Evolutionary conservation across 1,140 invertebrate genomes (phyloP), one percentile per base, ranked within the genome.

Genomic region (Solenopsis invicta): DNA sequence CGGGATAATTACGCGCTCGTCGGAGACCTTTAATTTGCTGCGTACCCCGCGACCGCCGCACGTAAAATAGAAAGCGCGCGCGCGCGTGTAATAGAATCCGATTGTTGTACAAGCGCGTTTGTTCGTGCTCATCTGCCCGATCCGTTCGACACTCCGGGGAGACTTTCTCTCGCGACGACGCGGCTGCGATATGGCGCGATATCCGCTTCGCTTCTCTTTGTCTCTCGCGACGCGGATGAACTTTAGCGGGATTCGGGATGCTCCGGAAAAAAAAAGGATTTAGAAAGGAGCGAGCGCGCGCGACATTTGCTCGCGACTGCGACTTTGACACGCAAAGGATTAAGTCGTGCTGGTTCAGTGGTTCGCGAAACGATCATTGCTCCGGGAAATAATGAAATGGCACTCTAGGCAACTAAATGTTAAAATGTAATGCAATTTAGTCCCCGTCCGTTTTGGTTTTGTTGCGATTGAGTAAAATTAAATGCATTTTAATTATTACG

Each of bases 21-120:
- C 64, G 64, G 64, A 80, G 62, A 86, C 24, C 61, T 69, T 86
- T 86, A 86, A 86, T 86, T 84, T 75, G 64, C 54, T n/a, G 76
- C 84, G 84, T 69, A 59, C 16, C 45, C 18, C 64, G 8, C 67
- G 9, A 18, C 50, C 24, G 24, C 24, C 24, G 34, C 18, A 34
- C 29, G 29, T 62, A 86, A 86, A 81, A 69, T 86, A 81, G 84
- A 86, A 81, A 86, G 76, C 50, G 75, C 54, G 62, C n/a, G 54
- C 71, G 81, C 80, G 84, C 67, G n/a, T 71, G 52, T 61, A 84
- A 84, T 84, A 61, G 56, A 50, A 71, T 45, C n/a, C 54, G 54
- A 84, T 84, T 84, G 80, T 84, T 84, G 54, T 82, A 82, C 10
- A 75, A 54, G 8, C 69, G 52, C 21, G 12, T 61, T 74, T 24